Evolutionary conservation across 2,797 vertebrate species (phyloP).

Genomic region (Discoglossus pictus): DNA sequence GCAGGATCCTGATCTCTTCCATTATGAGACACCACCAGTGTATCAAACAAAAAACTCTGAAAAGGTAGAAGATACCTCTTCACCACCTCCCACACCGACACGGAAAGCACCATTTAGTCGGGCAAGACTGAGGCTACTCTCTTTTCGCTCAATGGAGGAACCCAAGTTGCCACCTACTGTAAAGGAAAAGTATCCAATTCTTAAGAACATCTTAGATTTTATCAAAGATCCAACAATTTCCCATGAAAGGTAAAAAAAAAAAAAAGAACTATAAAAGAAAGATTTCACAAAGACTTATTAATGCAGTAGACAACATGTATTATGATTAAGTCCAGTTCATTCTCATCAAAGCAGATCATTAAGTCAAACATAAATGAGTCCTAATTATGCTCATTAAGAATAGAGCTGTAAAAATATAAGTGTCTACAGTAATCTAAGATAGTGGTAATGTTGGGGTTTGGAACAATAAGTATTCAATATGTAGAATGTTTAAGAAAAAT

Average conservation of each 20-base stretch:
- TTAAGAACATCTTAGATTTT: constrained; percentile 88
- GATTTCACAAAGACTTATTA: no score
- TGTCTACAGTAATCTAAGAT: background rate
- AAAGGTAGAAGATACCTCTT: constrained; percentile 74
- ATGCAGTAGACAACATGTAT: constrained; percentile 17
- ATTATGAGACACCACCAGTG: constrained; percentile 24
- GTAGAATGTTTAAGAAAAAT: background rate
- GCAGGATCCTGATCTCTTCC: constrained; percentile 47
- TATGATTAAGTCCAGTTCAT: constrained; percentile 14
- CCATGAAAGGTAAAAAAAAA: constrained; percentile 78
- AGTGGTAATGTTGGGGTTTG: constrained; percentile 26
- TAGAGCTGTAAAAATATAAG: constrained; percentile 10
- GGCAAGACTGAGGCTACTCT: constrained; percentile 89
- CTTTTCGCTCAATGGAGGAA: constrained; percentile 90
- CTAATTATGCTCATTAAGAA: constrained; percentile 26
- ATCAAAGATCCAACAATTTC: constrained; percentile 89
- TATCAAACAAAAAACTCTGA: constrained; percentile 57
- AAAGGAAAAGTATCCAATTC: constrained; percentile 85
- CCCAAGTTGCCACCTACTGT: constrained; percentile 76
- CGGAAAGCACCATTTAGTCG: constrained; percentile 82
- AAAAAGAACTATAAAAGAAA: no score
- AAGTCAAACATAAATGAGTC: constrained; percentile 14
- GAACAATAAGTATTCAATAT: no score
- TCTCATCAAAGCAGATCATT: constrained; percentile 36
- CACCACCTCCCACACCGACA: constrained; percentile 80